Percentiles rank a stretch among this genome's conserved stretches.
Evolutionary conservation across 2,888 invertebrate species (phyloP).

Genomic region (Pimpla rufipes): DNA sequence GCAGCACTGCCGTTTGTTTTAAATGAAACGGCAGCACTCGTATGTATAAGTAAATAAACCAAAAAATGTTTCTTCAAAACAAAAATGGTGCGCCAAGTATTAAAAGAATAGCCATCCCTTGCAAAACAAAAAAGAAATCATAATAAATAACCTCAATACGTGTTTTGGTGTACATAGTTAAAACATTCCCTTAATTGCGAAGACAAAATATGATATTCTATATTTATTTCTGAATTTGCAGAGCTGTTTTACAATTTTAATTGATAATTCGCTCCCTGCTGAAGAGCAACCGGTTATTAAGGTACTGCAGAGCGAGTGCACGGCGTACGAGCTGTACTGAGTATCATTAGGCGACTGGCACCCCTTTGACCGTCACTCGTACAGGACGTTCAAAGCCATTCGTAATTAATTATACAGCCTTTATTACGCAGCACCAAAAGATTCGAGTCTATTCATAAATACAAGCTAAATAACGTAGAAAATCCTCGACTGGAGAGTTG

Average conservation of each 20-base stretch:
- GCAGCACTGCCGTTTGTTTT: no score
- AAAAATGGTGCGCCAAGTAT: no score
- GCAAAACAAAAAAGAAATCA: no score
- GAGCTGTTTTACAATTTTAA: not conserved
- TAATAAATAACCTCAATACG: no score
- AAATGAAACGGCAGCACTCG: no score
- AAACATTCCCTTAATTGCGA: no score
- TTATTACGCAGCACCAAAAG: not conserved
- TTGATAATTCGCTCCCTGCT: not conserved
- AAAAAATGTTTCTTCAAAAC: no score
- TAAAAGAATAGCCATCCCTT: no score
- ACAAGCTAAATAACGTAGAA: constrained; percentile 6
- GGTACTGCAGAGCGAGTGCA: not conserved
- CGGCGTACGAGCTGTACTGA: not conserved
- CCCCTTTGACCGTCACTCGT: not conserved
- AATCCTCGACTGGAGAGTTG: constrained; percentile 6
- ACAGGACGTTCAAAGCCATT: constrained; percentile 8
- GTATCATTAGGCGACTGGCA: not conserved
- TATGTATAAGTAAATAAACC: no score
- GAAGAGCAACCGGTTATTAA: not conserved
- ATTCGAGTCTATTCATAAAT: constrained; percentile 17
- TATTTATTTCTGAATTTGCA: not conserved
- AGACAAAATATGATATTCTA: not conserved
- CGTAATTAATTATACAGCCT: constrained; percentile 23
- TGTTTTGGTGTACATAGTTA: not conserved